Conservation (phyloP, 2,797 vertebrate genomes). For the Oreortyx pictus region DNA sequence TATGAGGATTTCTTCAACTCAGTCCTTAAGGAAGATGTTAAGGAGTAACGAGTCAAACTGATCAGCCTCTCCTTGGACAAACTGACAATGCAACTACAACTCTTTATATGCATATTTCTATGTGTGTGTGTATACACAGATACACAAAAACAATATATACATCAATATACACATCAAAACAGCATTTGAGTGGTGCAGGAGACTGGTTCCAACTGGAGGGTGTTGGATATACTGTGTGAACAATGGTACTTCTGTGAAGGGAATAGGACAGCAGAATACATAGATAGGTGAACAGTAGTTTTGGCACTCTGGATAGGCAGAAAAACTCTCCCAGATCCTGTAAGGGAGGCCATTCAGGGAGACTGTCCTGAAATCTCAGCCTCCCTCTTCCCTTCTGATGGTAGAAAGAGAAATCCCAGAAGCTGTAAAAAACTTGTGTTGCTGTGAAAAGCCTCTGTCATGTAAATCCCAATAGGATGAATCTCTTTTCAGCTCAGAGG, state of each 20-base stretch:
- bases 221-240: not conserved
- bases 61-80: not conserved
- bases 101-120: not conserved
- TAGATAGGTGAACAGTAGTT: not conserved
- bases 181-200: not conserved
- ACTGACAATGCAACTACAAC: not conserved
- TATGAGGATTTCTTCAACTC: not conserved
- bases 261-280: not conserved
- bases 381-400: not conserved
- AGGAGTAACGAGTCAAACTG: not conserved
- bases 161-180: not conserved
- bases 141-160: not conserved
- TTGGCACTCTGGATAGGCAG: not conserved
- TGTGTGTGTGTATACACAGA: rapidly evolving
- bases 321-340: not conserved
- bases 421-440: not conserved
- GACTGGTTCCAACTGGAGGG: not conserved
- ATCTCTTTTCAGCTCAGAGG: not conserved
- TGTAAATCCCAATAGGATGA: rapidly evolving
- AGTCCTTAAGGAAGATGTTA: not conserved
- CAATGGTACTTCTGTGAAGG: not conserved
- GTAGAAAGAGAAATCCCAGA: not conserved
- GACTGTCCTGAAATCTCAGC: not conserved
- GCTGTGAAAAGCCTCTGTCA: not conserved
- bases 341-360: not conserved